These are phyloP conservation scores for Amblyteles armatorius DNA, from an alignment of 2,888 invertebrate genomes.

Conservation along the genomic window DNA sequence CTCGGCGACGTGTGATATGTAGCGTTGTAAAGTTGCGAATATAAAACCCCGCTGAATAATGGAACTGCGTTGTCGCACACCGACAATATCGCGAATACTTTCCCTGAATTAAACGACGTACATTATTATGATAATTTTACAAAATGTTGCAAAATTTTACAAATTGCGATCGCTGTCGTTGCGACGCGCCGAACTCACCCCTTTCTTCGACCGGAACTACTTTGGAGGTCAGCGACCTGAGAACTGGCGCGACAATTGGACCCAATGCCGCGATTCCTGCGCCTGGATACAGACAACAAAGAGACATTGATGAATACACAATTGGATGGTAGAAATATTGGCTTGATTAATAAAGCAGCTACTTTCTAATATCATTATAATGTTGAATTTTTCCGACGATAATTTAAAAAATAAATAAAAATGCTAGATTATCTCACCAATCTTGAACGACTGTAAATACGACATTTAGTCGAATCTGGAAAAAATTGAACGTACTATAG, in stretches of 20 bases:
- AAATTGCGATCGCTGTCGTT: neutral
- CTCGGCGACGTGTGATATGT: slow-evolving; percentile 87
- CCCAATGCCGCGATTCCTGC: slow-evolving; percentile 91
- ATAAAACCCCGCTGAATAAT: slow-evolving; percentile 90
- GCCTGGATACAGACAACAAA: slow-evolving; percentile 84
- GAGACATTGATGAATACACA: too few species aligned
- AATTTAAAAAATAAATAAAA: neutral
- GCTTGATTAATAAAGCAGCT: too few species aligned
- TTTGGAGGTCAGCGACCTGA: slow-evolving; percentile 94
- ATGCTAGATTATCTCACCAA: slow-evolving; percentile 21
- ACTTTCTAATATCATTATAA: too few species aligned
- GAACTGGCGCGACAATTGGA: slow-evolving; percentile 91
- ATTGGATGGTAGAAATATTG: too few species aligned
- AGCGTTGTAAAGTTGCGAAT: slow-evolving; percentile 90
- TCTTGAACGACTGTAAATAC: neutral
- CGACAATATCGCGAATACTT: slow-evolving; percentile 91
- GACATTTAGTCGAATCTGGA: neutral
- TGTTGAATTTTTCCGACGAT: too few species aligned
- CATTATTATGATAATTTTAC: too few species aligned
- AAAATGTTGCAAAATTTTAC: too few species aligned
- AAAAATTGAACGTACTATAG: slow-evolving; percentile 20
- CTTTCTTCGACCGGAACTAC: slow-evolving; percentile 90
- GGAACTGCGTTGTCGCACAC: slow-evolving; percentile 93
- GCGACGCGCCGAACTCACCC: slow-evolving; percentile 85
- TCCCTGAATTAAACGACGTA: slow-evolving; percentile 85